These are phyloP conservation scores for Ptyas mucosa DNA, from an alignment of 2,113 vertebrate species.

Conservation along the genomic window DNA sequence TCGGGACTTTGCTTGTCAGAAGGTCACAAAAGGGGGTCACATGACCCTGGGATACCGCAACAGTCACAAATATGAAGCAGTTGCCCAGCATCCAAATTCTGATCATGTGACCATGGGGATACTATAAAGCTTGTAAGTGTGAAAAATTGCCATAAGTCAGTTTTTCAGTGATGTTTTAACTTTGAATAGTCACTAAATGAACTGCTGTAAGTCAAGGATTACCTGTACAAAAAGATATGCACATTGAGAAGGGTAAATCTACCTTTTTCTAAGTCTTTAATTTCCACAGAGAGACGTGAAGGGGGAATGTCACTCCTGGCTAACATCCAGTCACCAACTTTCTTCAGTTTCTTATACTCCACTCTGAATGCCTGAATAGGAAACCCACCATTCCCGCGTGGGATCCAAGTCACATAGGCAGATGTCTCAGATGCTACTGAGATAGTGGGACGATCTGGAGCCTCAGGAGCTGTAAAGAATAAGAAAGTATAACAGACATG, in stretches of 20 bases:
- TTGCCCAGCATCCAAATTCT: too few relatives aligned
- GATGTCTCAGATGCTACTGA: conserved; percentile 93
- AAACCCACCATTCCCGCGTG: conserved; percentile 91
- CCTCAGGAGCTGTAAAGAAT: conserved; percentile 84
- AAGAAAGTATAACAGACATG: neutral
- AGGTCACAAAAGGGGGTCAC: too few relatives aligned
- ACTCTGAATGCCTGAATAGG: conserved; percentile 95
- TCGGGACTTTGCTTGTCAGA: too few relatives aligned
- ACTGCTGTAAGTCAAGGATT: too few relatives aligned
- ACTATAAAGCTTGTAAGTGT: too few relatives aligned
- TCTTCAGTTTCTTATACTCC: conserved; percentile 90
- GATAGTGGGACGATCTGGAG: conserved; percentile 94
- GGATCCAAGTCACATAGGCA: conserved; percentile 96
- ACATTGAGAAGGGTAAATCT: conserved; percentile 10
- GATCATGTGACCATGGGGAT: too few relatives aligned
- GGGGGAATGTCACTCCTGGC: conserved; percentile 93
- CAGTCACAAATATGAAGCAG: too few relatives aligned
- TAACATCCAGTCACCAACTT: conserved; percentile 88
- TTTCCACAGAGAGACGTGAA: conserved; percentile 93
- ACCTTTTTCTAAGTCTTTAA: conserved; percentile 93
- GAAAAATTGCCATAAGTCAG: too few relatives aligned
- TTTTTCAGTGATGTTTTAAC: too few relatives aligned
- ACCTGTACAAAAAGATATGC: neutral
- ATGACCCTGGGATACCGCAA: too few relatives aligned
- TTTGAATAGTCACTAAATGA: too few relatives aligned